Conservation (phyloP, 2,797 vertebrate species). For the Enteromius afrohamiltoni region DNA sequence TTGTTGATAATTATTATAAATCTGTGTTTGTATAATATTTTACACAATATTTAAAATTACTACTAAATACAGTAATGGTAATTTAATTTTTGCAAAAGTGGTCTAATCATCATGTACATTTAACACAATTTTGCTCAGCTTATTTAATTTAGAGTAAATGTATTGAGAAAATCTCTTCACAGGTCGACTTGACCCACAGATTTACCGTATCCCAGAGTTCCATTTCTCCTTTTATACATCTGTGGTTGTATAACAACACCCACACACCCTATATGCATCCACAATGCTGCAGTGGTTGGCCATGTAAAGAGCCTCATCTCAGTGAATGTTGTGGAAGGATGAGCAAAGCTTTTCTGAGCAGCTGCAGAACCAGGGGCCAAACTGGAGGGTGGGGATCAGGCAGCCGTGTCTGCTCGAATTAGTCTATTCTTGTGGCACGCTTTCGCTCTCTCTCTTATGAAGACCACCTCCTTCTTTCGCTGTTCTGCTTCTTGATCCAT, state of each 20-base stretch:
- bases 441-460: conserved; percentile 33
- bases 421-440: conserved; percentile 36
- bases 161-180: background rate
- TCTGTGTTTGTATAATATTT: background rate
- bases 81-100: background rate
- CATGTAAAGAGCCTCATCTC: conserved; percentile 44
- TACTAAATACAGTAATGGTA: background rate
- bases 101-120: background rate
- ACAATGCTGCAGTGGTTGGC: conserved; percentile 46
- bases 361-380: conserved; percentile 52
- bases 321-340: conserved; percentile 33
- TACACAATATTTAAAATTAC: background rate
- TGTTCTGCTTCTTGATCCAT: conserved; percentile 29
- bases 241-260: conserved; percentile 54
- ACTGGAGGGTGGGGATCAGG: conserved; percentile 42
- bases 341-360: conserved; percentile 47
- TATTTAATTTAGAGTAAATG: background rate
- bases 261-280: conserved; percentile 42
- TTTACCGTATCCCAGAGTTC: background rate
- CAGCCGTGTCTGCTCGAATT: conserved; percentile 47
- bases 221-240: conserved; percentile 4
- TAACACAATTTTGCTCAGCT: background rate
- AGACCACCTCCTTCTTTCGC: conserved; percentile 36
- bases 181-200: background rate
- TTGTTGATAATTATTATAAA: background rate